These are phyloP conservation scores for Drosophila prosaltans DNA, from an alignment of 1,140 invertebrate genomes.

Conservation along the genomic window DNA sequence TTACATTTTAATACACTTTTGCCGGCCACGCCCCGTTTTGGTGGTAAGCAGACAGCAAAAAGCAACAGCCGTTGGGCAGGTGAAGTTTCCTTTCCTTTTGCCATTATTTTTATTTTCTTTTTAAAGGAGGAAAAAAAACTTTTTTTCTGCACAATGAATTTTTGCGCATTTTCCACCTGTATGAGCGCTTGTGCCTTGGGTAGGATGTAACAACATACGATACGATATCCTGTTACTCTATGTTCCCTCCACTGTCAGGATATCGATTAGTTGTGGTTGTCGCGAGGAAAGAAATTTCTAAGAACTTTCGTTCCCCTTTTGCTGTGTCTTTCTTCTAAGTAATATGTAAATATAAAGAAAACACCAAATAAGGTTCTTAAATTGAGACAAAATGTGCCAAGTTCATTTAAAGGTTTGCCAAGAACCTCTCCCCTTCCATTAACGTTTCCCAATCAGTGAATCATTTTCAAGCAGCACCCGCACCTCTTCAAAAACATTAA, in stretches of 20 bases:
- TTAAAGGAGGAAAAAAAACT: slow-evolving; percentile 43
- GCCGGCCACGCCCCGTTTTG: slow-evolving; percentile 23
- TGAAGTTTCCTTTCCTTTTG: slow-evolving; percentile 31
- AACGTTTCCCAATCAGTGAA: slow-evolving; percentile 2
- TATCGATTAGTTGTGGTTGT: slow-evolving; percentile 78
- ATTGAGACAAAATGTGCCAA: slow-evolving; percentile 31
- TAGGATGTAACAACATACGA: not conserved
- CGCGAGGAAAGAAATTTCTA: slow-evolving; percentile 33
- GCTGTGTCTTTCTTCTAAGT: not conserved
- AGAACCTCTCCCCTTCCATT: not conserved
- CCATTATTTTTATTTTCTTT: slow-evolving; percentile 12
- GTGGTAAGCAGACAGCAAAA: slow-evolving; percentile 46
- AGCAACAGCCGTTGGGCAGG: slow-evolving; percentile 71
- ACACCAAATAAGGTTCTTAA: slow-evolving; percentile 62
- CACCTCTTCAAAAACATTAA: slow-evolving; percentile 24
- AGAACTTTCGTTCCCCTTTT: slow-evolving; percentile 37
- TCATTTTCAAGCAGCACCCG: slow-evolving; percentile 24
- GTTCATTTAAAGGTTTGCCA: not conserved
- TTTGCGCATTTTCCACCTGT: slow-evolving; percentile 81
- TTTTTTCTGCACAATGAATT: slow-evolving; percentile 79
- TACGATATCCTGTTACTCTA: not conserved
- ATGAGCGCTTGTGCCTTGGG: slow-evolving; percentile 49
- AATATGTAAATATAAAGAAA: slow-evolving; percentile 68
- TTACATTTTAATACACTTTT: slow-evolving; percentile 78
- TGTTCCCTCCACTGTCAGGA: slow-evolving; percentile 28